Base-by-base conservation (phyloP, 1,140 invertebrate genomes). In the Heliothis virescens region DNA sequence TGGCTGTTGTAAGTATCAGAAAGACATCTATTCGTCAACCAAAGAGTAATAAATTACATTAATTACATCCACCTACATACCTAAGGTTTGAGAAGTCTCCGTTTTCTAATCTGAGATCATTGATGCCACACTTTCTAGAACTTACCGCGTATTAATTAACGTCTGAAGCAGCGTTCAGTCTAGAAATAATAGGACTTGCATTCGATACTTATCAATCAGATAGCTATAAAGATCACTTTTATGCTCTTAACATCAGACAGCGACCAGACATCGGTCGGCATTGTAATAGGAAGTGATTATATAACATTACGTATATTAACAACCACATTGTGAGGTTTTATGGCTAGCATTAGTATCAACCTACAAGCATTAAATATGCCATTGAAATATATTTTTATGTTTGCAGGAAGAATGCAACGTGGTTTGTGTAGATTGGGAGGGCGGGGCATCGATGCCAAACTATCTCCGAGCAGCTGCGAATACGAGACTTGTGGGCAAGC, bases 341-440 rank as follows among this genome's bases (percentile, higher is more conserved):
- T 41, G 62, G 13, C 62, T 41, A 41, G 29, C 34, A 63, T 29
- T 7, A 62, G 13, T 16, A 29, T 29, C 26, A 26, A 60, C 21
- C 21, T 60, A 59, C n/a, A n/a, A 5, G n/a, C 21, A 21, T 60
- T 41, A 41, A 21, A n/a, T 5, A 47, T 63, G 21, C 12, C 15
- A 53, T 29, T 50, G 13, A 12, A 50, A 48, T 18, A 7, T n/a
- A 34, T 71, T 80, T 76, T 82, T 79, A 21, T 26, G 79, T 76
- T 92, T 94, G 13, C 91, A 98, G 98, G 97, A 97, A 94, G 97
- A 98, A 86, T 97, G 97, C 82, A 98, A 98, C 89, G 97, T 98
- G 0, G 97, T 99, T 34, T 98, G 98, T 87, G 98, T 99, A 3
- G 98, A 99, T 90, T 99, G 99, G 98, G 98, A 98, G 82, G 97